phyloP scores from a whole-genome alignment of 2,113 vertebrate species.

The Ifrita kowaldi region DNA sequence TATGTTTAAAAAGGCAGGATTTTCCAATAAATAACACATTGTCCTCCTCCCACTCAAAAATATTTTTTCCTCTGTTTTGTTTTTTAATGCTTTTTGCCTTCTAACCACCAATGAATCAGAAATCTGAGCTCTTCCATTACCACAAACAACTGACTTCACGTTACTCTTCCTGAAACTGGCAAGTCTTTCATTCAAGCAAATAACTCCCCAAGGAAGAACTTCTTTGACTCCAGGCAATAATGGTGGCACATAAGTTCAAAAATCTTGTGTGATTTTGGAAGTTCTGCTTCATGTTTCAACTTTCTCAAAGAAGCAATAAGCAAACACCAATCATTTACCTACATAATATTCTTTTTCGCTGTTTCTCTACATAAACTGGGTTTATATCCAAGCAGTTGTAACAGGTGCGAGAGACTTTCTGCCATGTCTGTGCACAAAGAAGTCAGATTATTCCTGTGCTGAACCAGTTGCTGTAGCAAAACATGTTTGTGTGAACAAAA shows the following conservation, averaged over 20 bases:
- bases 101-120: neutral
- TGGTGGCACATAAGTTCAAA: neutral
- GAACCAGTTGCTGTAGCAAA: neutral
- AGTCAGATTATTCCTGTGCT: neutral
- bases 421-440: neutral
- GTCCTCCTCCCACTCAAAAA: too few relatives aligned
- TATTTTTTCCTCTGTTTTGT: neutral
- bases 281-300: neutral
- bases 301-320: neutral
- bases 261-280: neutral
- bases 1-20: neutral
- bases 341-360: neutral
- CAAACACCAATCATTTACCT: neutral
- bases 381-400: neutral
- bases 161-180: neutral
- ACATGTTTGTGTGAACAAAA: neutral
- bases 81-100: neutral
- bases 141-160: neutral
- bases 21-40: neutral
- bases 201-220: neutral
- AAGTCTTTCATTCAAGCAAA: neutral
- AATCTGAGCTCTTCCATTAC: neutral
- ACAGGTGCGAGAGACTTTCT: neutral
- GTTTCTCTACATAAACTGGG: neutral
- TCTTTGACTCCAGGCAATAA: neutral